phyloP scores from a whole-genome alignment of 2,888 invertebrate genomes.

The Rotaria sp. region DNA sequence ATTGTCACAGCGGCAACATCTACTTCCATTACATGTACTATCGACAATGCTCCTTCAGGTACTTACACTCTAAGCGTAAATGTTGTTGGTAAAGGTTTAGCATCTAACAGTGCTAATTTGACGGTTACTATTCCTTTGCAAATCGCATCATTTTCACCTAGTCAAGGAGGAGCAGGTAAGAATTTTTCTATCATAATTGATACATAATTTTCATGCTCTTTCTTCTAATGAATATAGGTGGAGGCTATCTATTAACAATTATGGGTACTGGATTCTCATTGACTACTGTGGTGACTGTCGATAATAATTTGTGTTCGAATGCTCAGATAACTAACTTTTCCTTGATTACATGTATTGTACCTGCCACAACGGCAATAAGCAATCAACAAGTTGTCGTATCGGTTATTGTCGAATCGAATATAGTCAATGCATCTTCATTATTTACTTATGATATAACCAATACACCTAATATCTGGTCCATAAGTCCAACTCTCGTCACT shows the following conservation, averaged over 20 bases:
- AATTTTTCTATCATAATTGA: no score
- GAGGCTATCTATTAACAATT: constrained; percentile 28
- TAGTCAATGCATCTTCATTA: background rate
- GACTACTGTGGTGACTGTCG: background rate
- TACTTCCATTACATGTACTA: constrained; percentile 3
- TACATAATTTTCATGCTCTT: no score
- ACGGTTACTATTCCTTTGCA: background rate
- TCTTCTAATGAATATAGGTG: background rate
- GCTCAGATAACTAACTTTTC: background rate
- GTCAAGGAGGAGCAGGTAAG: background rate
- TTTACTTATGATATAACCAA: background rate
- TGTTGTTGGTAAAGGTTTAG: constrained; percentile 29
- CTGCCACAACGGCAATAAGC: background rate
- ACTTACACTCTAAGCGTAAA: background rate
- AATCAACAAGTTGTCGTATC: background rate
- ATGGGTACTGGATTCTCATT: constrained; percentile 32
- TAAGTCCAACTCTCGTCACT: background rate
- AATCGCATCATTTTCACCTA: background rate
- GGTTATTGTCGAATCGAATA: background rate
- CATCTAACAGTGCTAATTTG: background rate
- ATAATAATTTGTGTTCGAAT: constrained; percentile 16
- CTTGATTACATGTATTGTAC: constrained; percentile 28
- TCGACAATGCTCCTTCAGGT: constrained; percentile 29
- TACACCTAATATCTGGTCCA: background rate
- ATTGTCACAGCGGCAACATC: background rate